These are phyloP conservation scores for Eueides isabella DNA, from an alignment of 1,140 invertebrate species.

Conservation along the genomic window DNA sequence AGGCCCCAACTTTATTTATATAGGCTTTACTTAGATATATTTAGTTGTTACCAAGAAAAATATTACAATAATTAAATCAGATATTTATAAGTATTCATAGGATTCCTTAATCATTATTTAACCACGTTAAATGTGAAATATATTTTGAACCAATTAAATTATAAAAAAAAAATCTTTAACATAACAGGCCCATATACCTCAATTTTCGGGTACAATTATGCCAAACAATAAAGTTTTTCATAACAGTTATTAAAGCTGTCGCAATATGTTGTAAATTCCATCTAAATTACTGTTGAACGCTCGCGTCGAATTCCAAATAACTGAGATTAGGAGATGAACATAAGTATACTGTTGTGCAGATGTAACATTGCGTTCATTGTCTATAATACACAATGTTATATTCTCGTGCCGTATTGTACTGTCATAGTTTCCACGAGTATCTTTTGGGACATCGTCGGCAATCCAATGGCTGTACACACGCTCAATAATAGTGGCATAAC, in stretches of 20 bases:
- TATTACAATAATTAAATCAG: no score
- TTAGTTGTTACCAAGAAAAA: no score
- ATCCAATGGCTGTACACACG: conserved; percentile 19
- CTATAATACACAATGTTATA: conserved; percentile 51
- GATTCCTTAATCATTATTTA: no score
- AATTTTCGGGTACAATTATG: neutral
- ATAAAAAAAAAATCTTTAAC: neutral
- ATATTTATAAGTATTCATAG: no score
- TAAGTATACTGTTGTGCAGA: neutral
- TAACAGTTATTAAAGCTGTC: conserved; percentile 15
- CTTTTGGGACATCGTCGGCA: conserved; percentile 52
- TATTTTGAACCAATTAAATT: neutral
- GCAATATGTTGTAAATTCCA: conserved; percentile 11
- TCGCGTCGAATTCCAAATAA: conserved; percentile 13
- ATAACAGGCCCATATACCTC: neutral
- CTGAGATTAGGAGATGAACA: conserved; percentile 5
- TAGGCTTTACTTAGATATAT: no score
- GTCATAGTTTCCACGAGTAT: conserved; percentile 61
- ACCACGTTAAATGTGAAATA: no score
- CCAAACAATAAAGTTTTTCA: conserved; percentile 11
- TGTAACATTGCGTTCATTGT: conserved; percentile 28
- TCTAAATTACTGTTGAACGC: conserved; percentile 8
- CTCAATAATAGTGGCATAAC: conserved; percentile 14
- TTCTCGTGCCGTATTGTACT: conserved; percentile 39
- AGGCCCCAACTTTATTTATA: no score